These are phyloP conservation scores for Lophura swinhoii DNA, from an alignment of 2,797 vertebrate genomes.

Conservation along the genomic window DNA sequence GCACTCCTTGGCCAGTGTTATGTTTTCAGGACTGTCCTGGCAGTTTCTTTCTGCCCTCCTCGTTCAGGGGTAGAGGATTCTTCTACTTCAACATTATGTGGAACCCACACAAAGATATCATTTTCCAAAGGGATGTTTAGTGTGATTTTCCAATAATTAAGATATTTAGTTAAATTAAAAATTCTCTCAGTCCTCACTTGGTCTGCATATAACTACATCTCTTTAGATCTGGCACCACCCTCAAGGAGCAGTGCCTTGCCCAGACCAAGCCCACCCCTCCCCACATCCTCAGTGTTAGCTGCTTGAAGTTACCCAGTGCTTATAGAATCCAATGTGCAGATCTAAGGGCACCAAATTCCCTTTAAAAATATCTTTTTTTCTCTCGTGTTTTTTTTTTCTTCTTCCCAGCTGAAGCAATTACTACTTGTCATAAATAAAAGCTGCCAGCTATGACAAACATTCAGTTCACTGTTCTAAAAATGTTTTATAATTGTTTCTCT, in stretches of 20 bases:
- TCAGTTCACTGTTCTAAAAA: slow-evolving; percentile 48
- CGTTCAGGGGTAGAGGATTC: background rate
- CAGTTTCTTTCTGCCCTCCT: background rate
- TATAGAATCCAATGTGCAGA: background rate
- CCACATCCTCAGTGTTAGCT: background rate
- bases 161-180: background rate
- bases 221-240: background rate
- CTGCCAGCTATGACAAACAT: slow-evolving; percentile 52
- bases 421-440: slow-evolving; percentile 66
- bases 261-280: background rate
- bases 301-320: background rate
- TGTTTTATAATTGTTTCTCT: slow-evolving; percentile 43
- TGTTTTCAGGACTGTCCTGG: background rate
- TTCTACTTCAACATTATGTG: background rate
- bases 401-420: slow-evolving; percentile 46
- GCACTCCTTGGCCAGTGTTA: background rate
- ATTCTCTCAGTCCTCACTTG: background rate
- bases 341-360: background rate
- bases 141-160: background rate
- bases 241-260: background rate
- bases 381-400: background rate
- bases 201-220: background rate
- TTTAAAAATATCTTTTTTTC: slow-evolving; percentile 15
- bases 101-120: accelerated
- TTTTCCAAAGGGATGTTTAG: background rate